Conservation (phyloP, 2,797 vertebrate genomes). For the Meda fulgida region DNA sequence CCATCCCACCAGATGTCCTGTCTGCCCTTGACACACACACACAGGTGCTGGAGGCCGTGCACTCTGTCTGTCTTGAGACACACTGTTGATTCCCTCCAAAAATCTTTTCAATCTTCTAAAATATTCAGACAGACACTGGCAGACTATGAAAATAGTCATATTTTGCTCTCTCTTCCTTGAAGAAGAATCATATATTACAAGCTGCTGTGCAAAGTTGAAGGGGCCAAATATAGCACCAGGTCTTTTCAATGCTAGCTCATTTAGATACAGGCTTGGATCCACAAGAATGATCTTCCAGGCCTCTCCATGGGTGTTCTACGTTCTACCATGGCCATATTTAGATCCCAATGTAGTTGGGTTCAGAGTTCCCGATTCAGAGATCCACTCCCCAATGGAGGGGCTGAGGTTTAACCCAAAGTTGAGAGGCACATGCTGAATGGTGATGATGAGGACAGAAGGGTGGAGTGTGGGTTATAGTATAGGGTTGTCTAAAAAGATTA, state of each 20-base stretch:
- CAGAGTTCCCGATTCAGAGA: not conserved
- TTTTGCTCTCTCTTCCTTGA: not conserved
- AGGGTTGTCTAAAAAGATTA: not conserved
- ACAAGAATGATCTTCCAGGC: conserved; percentile 9
- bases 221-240: conserved; percentile 49
- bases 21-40: conserved; percentile 41
- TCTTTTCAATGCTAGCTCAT: conserved; percentile 32
- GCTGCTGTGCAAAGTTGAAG: conserved; percentile 26
- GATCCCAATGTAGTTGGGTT: conserved; percentile 15
- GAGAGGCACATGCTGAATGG: not conserved
- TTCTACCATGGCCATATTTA: conserved; percentile 25
- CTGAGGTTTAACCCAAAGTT: conserved; percentile 32
- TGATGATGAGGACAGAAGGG: not conserved
- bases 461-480: conserved; percentile 13
- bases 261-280: not conserved
- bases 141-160: conserved; percentile 47
- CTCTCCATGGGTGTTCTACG: conserved; percentile 27
- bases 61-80: conserved; percentile 34
- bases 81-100: conserved; percentile 46
- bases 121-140: conserved; percentile 42
- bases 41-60: conserved; percentile 28
- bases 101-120: conserved; percentile 53
- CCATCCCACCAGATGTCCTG: conserved; percentile 27
- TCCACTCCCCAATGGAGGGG: not conserved
- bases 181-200: conserved; percentile 42